Percentiles rank a stretch among this genome's conserved stretches.
Evolutionary conservation across 2,888 invertebrate genomes (phyloP).

Genomic region (Pseudococcus jackbeardsleyi): DNA sequence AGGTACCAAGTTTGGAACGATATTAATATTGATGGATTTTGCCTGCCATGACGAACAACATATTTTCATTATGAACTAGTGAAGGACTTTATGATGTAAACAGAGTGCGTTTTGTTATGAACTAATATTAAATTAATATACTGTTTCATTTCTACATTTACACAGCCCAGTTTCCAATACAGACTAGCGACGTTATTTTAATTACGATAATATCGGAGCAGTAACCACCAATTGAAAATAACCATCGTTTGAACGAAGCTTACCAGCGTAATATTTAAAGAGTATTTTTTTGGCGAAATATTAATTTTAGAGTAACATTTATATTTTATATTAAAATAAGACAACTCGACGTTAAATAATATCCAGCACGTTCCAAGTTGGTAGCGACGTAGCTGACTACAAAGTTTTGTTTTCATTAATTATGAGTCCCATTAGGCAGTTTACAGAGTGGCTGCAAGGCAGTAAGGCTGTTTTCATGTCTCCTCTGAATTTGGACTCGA

Average conservation of each 20-base stretch:
- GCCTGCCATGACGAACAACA: background rate
- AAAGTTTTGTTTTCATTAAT: background rate
- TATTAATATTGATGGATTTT: constrained; percentile 32
- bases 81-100: constrained; percentile 10
- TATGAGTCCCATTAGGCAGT: background rate
- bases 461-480: no score
- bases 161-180: background rate
- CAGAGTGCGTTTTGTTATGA: background rate
- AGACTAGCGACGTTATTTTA: background rate
- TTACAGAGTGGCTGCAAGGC: no score
- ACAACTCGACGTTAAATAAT: no score
- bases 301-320: no score
- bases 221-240: constrained; percentile 2
- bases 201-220: background rate
- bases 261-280: background rate
- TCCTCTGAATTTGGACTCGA: no score
- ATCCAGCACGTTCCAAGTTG: no score
- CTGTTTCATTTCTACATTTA: background rate
- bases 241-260: background rate
- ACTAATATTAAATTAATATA: constrained; percentile 22
- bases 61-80: constrained; percentile 15
- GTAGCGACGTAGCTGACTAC: no score
- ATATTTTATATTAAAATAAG: no score
- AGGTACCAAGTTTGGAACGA: background rate
- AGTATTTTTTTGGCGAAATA: background rate